phyloP scores from a whole-genome alignment of 2,797 vertebrate species.

The Trematomus bernacchii region DNA sequence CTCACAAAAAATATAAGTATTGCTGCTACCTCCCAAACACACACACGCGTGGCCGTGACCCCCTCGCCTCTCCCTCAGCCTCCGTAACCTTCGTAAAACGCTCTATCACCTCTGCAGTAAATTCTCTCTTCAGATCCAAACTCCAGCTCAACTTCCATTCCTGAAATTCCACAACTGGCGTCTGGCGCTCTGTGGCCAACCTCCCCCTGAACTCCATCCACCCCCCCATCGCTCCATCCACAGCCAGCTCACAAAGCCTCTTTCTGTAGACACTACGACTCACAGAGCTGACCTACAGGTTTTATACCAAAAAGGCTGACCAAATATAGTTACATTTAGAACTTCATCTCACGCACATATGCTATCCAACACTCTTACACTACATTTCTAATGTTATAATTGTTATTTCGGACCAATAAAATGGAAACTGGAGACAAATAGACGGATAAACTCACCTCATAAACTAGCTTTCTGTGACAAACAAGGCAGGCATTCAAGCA shows the following conservation, averaged over 20 bases:
- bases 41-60: not conserved
- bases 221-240: slow-evolving; percentile 52
- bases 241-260: slow-evolving; percentile 76
- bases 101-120: slow-evolving; percentile 59
- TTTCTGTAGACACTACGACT: slow-evolving; percentile 55
- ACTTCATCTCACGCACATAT: not conserved
- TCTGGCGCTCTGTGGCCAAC: slow-evolving; percentile 77
- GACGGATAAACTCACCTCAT: not conserved
- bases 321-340: not conserved
- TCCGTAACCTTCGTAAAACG: slow-evolving; percentile 7
- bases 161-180: slow-evolving; percentile 84
- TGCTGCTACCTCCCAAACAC: slow-evolving; percentile 1
- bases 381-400: not conserved
- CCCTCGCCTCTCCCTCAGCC: not conserved
- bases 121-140: slow-evolving; percentile 59
- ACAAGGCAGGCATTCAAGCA: not conserved
- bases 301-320: not conserved
- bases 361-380: not conserved
- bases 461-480: not conserved
- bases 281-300: slow-evolving; percentile 31
- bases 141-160: slow-evolving; percentile 79
- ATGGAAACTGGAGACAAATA: not conserved
- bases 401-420: not conserved
- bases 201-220: slow-evolving; percentile 73
- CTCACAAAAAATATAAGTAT: not conserved